phyloP scores from a whole-genome alignment of 2,797 vertebrate species.

The Acomys russatus region DNA sequence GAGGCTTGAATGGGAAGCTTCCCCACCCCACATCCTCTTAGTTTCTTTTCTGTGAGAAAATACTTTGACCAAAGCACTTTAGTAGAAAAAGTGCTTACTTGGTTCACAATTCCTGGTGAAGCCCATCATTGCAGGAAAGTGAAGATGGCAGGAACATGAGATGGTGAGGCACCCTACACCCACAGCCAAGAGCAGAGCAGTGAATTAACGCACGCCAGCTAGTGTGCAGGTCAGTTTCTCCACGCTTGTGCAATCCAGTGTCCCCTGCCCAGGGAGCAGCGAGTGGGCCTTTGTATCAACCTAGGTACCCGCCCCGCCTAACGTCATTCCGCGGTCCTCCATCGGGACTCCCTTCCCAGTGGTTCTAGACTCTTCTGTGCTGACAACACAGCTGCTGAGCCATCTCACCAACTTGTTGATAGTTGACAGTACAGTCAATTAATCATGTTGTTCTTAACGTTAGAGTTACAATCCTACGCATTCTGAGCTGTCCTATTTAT shows the following conservation, averaged over 20 bases:
- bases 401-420: neutral
- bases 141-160: neutral
- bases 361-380: neutral
- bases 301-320: neutral
- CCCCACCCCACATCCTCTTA: neutral
- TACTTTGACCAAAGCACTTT: neutral
- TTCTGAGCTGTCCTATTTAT: neutral
- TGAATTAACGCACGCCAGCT: too few relatives aligned
- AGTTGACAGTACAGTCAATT: neutral
- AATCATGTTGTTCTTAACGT: neutral
- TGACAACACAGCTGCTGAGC: neutral
- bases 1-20: neutral
- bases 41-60: neutral
- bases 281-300: neutral
- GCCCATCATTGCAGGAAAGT: neutral
- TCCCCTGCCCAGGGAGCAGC: neutral
- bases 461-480: neutral
- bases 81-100: neutral
- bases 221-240: neutral
- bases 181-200: neutral
- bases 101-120: too few relatives aligned
- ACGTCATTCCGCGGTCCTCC: neutral
- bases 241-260: too few relatives aligned
- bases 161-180: too few relatives aligned
- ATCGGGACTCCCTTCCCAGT: neutral